Conservation (phyloP, 2,113 vertebrate species). For the Platycercus adscitus region DNA sequence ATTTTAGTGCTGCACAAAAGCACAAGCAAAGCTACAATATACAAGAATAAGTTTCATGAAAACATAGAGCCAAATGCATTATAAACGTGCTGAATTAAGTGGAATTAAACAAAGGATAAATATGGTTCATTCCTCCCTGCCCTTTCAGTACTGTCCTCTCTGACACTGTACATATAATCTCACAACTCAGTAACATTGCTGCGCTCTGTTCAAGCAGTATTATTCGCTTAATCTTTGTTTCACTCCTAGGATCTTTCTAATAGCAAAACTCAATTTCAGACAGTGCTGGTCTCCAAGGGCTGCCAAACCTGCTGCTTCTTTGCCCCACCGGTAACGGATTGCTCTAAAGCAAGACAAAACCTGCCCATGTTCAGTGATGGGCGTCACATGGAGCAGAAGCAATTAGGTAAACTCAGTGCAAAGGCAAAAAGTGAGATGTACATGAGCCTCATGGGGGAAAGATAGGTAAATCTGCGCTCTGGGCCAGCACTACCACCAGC, state of each 20-base stretch:
- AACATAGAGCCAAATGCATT: not conserved
- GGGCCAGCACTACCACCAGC: not conserved
- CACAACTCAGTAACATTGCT: not conserved
- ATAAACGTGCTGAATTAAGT: conserved; percentile 1
- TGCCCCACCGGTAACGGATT: not conserved
- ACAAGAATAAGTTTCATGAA: conserved; percentile 9
- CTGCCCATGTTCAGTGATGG: not conserved
- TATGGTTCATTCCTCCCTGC: not conserved
- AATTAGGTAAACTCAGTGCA: not conserved
- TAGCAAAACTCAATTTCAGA: not conserved
- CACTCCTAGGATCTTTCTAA: not conserved
- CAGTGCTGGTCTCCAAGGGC: not conserved
- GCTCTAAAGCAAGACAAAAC: not conserved
- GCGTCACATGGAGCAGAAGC: not conserved
- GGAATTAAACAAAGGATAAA: conserved; percentile 38
- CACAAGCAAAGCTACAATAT: not conserved
- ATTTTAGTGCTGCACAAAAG: not conserved
- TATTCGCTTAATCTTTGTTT: not conserved
- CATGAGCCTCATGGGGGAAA: not conserved
- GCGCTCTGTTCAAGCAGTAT: not conserved
- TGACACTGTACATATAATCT: not conserved
- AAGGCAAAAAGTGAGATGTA: not conserved
- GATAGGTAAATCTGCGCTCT: not conserved
- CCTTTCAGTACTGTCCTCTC: not conserved
- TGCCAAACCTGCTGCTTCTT: not conserved